Percentiles rank a stretch among this genome's conserved stretches.
Conservation (phyloP, 2,113 vertebrate species). For the Mustela lutreola region DNA sequence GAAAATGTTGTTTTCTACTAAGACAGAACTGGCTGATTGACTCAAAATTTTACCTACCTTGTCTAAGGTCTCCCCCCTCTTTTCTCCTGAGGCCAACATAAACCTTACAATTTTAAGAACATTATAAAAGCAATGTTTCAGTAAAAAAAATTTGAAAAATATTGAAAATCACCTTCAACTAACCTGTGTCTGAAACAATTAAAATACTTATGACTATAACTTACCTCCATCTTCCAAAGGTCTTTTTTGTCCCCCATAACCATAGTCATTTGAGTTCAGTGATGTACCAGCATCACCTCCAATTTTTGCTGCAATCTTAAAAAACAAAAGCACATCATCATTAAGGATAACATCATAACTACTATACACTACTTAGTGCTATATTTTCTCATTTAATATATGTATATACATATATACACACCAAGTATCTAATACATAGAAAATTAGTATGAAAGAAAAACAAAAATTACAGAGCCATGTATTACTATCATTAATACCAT, state of each 20-base stretch:
- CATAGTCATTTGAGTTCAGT: constrained; percentile 94
- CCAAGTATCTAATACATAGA: neutral
- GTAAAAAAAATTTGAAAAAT: constrained; percentile 39
- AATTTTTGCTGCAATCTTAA: constrained; percentile 98
- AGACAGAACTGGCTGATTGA: constrained; percentile 42
- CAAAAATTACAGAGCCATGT: constrained; percentile 21
- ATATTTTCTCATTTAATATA: neutral
- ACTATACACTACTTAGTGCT: neutral
- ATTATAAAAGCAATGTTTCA: constrained; percentile 52
- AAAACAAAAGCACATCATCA: constrained; percentile 27
- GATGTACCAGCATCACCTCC: constrained; percentile 95
- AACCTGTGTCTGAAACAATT: neutral
- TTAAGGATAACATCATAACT: neutral
- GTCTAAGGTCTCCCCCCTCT: neutral
- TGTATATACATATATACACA: too few species aligned
- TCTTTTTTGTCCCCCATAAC: constrained; percentile 98
- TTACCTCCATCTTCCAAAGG: constrained; percentile 99
- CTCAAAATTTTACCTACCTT: constrained; percentile 76
- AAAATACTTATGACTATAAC: constrained; percentile 75
- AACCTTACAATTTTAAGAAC: constrained; percentile 56
- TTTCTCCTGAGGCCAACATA: constrained; percentile 48
- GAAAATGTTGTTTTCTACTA: constrained; percentile 45
- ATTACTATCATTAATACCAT: neutral
- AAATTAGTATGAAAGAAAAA: constrained; percentile 6
- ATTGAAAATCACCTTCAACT: constrained; percentile 37